Base-by-base conservation (phyloP, 37 sponge, comb jelly and placozoan genomes). In the Halichondria panicea region DNA sequence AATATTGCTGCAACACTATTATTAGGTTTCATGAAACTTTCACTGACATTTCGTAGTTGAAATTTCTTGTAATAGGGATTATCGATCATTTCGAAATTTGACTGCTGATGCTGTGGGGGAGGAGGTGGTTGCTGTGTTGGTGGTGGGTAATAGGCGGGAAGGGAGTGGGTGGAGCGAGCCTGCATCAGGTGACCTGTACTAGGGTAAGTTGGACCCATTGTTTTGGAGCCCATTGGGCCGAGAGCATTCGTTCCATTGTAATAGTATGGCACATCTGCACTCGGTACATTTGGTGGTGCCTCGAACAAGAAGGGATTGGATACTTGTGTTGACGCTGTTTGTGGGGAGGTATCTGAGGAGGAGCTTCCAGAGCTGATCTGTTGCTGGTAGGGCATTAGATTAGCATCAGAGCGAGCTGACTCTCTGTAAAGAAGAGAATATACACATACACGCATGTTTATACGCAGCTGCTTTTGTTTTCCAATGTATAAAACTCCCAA, bases 11-110 rank as follows among this genome's bases (percentile, higher is more conserved):
- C n/a, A n/a, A n/a, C n/a, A n/a, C n/a, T n/a, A n/a, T n/a, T n/a
- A n/a, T n/a, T n/a, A n/a, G n/a, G n/a, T n/a, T n/a, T n/a, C n/a
- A n/a, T n/a, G n/a, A n/a, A n/a, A n/a, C n/a, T n/a, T n/a, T n/a
- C n/a, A n/a, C n/a, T n/a, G n/a, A 66, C 68, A 42, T 42, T 66
- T 66, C 42, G 24, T 27, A 42, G 4, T 39, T 66, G 43, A 66
- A 66, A 66, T 38, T 11, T 15, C 9, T 5, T 22, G 12, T 66
- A 42, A 15, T 9, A 28, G 0, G 80, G 80, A 25, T 79, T 79
- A 6, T 79, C 80, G 2, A 61, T 79, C 80, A 79, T 79, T 0
- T 46, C 70, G 11, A 58, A 25, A 8, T 43, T 61, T 39, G 41
- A 60, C 44, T 35, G 43, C 6, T 28, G 55, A 38, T 58, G 34